Conservation (phyloP, 2,113 vertebrate species). For the Urocynchramus pylzowi region DNA sequence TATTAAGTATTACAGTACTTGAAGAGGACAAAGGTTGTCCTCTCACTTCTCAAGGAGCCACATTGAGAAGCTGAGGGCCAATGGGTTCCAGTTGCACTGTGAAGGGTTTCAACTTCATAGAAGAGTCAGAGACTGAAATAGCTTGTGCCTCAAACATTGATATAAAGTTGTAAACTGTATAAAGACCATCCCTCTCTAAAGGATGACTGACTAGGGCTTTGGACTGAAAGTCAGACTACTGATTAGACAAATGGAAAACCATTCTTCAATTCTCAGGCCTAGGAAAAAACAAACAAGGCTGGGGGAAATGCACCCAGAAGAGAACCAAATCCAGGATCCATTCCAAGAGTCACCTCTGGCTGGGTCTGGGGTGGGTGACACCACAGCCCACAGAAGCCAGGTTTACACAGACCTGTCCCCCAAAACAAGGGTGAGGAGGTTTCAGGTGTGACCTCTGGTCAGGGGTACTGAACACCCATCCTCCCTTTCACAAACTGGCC, state of each 20-base stretch:
- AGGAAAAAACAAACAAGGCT: neutral
- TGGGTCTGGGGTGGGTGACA: neutral
- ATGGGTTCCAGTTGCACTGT: neutral
- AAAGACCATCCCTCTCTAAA: neutral
- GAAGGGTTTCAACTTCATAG: neutral
- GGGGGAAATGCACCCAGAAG: neutral
- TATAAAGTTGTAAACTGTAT: neutral
- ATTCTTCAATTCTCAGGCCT: neutral
- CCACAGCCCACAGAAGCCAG: neutral
- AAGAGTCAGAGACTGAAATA: neutral
- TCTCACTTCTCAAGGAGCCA: neutral
- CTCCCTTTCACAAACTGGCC: neutral
- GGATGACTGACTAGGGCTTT: neutral
- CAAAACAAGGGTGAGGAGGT: rapidly evolving
- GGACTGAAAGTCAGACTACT: neutral
- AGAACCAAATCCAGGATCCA: rapidly evolving
- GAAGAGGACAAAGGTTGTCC: neutral
- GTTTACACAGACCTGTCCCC: neutral
- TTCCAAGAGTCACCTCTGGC: neutral
- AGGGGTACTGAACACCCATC: neutral
- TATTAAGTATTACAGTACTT: neutral
- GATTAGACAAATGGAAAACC: neutral
- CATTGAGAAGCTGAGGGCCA: neutral
- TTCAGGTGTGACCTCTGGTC: neutral
- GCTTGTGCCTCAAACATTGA: neutral